phyloP scores from a whole-genome alignment of 2,797 vertebrate genomes.

The Chelmon rostratus region DNA sequence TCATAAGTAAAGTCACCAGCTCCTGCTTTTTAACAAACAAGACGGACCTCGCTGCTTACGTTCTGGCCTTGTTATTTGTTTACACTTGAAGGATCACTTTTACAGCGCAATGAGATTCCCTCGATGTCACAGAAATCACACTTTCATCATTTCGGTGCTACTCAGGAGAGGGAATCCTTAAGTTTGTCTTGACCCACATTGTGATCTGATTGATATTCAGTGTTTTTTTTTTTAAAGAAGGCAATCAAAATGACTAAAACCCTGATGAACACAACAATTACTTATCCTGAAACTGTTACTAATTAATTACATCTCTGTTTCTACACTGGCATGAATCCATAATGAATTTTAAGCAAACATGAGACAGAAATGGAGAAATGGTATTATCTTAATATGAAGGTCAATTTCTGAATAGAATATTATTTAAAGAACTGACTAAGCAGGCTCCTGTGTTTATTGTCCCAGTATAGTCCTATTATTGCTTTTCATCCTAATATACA shows the following conservation, averaged over 20 bases:
- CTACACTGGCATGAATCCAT: slow-evolving; percentile 57
- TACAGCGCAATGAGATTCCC: slow-evolving; percentile 47
- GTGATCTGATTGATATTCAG: slow-evolving; percentile 59
- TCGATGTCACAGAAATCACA: slow-evolving; percentile 33
- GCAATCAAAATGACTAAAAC: slow-evolving; percentile 61
- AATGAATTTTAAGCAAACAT: slow-evolving; percentile 55
- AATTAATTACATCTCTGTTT: slow-evolving; percentile 58
- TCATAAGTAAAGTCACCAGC: slow-evolving; percentile 48
- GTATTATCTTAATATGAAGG: slow-evolving; percentile 59
- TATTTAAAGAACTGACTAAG: slow-evolving; percentile 69
- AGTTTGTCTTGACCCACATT: slow-evolving; percentile 52
- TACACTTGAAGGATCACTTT: slow-evolving; percentile 50
- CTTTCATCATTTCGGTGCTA: slow-evolving; percentile 31
- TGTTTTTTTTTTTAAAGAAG: too few relatives aligned
- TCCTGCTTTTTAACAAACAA: slow-evolving; percentile 50
- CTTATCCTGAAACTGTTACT: slow-evolving; percentile 63
- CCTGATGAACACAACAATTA: slow-evolving; percentile 70
- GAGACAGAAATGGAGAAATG: slow-evolving; percentile 61
- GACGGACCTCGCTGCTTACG: slow-evolving; percentile 32
- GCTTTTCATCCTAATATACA: slow-evolving; percentile 84
- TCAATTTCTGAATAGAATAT: slow-evolving; percentile 68
- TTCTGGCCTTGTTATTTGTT: slow-evolving; percentile 30
- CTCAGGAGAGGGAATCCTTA: slow-evolving; percentile 33
- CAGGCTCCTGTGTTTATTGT: slow-evolving; percentile 68
- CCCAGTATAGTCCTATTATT: slow-evolving; percentile 83